Percentiles rank a stretch among this genome's conserved stretches.
phyloP scores from a whole-genome alignment of 2,888 invertebrate genomes.

The Apotomis capreana region DNA sequence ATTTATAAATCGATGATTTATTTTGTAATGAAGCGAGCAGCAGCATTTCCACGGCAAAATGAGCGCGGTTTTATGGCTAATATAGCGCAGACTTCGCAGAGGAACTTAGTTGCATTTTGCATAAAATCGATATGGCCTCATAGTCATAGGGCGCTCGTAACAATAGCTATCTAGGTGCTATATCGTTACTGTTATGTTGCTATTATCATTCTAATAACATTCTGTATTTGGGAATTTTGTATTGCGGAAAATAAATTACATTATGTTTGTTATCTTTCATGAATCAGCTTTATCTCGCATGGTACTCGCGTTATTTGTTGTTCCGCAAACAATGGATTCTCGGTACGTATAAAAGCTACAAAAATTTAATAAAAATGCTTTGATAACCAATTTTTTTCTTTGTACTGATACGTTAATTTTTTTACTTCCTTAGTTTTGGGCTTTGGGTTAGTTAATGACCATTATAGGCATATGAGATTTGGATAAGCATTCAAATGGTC shows the following conservation, averaged over 20 bases:
- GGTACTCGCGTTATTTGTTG: conserved; percentile 32
- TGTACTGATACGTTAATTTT: neutral
- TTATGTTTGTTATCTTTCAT: conserved; percentile 36
- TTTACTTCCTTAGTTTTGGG: neutral
- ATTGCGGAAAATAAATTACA: conserved; percentile 31
- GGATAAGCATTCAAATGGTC: too few relatives aligned
- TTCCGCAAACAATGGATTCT: conserved; percentile 27
- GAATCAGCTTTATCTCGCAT: conserved; percentile 38
- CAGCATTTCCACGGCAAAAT: conserved; percentile 59
- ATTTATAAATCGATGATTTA: conserved; percentile 64
- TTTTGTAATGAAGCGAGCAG: conserved; percentile 62
- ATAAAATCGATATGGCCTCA: conserved; percentile 74
- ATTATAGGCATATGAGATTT: neutral
- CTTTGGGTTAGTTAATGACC: neutral
- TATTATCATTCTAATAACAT: conserved; percentile 37
- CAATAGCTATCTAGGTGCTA: conserved; percentile 46
- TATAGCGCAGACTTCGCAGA: conserved; percentile 59
- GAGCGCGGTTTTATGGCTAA: conserved; percentile 65
- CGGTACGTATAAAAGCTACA: conserved; percentile 20
- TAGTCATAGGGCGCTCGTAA: conserved; percentile 53
- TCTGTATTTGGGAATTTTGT: conserved; percentile 17
- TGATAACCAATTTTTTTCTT: conserved; percentile 8
- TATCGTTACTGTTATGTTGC: conserved; percentile 39
- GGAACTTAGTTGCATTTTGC: conserved; percentile 76
- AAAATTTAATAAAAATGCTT: conserved; percentile 23